These are phyloP conservation scores for Pelodiscus sinensis DNA, from an alignment of 2,113 vertebrate species.

Conservation along the genomic window DNA sequence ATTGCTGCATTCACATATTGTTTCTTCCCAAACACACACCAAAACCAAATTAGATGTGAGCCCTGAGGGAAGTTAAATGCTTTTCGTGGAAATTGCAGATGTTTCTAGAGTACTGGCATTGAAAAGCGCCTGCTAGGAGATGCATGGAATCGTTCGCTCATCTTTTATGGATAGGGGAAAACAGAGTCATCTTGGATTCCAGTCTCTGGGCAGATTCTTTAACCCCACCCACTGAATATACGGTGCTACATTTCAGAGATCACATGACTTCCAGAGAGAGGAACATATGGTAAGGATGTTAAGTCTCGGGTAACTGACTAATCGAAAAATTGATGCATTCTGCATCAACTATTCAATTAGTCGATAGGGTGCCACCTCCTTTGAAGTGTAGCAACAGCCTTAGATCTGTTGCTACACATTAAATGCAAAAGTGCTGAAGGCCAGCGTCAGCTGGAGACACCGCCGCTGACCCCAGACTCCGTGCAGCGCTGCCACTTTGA, in stretches of 20 bases:
- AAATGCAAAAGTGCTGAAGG: too few species aligned
- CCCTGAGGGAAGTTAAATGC: neutral
- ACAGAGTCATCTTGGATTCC: neutral
- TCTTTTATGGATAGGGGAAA: neutral
- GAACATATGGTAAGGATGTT: neutral
- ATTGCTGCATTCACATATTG: neutral
- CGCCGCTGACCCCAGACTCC: too few species aligned
- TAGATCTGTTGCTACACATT: too few species aligned
- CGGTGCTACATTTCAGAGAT: neutral
- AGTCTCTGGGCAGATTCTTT: neutral
- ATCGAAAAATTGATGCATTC: too few species aligned
- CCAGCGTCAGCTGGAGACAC: too few species aligned
- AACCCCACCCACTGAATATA: neutral
- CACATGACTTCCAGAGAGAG: rapidly evolving
- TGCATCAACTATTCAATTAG: too few species aligned
- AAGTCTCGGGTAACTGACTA: too few species aligned
- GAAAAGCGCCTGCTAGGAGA: neutral
- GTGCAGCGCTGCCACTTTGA: too few species aligned
- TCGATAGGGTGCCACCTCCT: too few species aligned
- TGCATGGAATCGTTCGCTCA: neutral
- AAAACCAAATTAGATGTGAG: neutral
- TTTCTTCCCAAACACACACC: neutral
- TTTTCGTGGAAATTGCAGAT: neutral
- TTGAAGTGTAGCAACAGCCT: too few species aligned
- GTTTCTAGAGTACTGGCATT: neutral